Evolutionary conservation across 2,113 vertebrate genomes (phyloP), one percentile per base, ranked within the genome.

Genomic region (Lutjanus erythropterus): DNA sequence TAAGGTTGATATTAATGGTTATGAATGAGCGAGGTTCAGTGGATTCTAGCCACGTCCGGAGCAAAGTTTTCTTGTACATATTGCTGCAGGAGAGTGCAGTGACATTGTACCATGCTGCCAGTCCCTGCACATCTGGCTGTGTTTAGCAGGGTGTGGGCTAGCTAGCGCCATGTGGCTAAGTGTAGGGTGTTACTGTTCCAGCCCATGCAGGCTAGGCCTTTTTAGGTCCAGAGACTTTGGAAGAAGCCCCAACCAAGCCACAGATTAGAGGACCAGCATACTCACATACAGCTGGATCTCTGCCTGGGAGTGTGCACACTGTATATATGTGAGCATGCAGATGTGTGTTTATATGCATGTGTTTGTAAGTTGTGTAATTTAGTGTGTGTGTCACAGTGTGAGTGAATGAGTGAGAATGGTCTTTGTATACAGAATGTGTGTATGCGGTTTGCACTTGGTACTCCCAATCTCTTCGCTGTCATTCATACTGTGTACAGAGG

Each of bases 131-230:
- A 94, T 93, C 90, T 92, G 92, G 89, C 85, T 93, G 86, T 88
- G 83, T 91, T 94, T 94, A 93, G 88, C 90, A 88, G 93, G 92
- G 93, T 92, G 93, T 92, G 92, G 91, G 89, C 85, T 88, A 85
- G 78, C 91, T 85, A 83, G 91, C 78, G 75, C 92, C 91, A 91
- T 92, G 89, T 87, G 86, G 88, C 92, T 93, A 94, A 94, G 89
- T 94, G 92, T 92, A 94, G 90, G 92, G 92, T 93, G 92, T 94
- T 91, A 90, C 92, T 91, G 86, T 86, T 93, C 85, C 91, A 91
- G 80, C 91, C 77, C 92, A 89, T 79, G 86, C 84, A 83, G 69
- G 70, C 75, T 64, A 55, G 81, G 84, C 68, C 79, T 88, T 92
- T 93, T 89, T 89, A 83, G 83, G 81, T 89, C 85, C 81, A 81